These are phyloP conservation scores for Dryobates pubescens DNA, from an alignment of 2,797 vertebrate species.

Conservation along the genomic window DNA sequence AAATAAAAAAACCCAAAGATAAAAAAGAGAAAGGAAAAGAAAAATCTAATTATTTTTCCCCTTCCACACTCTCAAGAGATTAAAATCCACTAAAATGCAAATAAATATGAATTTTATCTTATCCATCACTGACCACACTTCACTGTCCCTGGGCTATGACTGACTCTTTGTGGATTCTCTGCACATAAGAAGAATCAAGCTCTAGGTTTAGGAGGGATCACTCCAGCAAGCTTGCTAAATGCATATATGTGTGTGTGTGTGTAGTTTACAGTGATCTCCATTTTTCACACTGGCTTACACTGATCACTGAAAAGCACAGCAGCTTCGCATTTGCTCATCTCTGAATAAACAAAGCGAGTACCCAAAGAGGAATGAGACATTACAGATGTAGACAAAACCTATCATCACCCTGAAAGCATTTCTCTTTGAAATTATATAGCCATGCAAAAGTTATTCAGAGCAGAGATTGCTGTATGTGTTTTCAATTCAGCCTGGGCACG, in stretches of 20 bases:
- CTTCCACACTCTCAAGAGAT: constrained; percentile 10
- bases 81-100: constrained; percentile 63
- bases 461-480: neutral
- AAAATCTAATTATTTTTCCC: neutral
- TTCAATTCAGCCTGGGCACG: constrained; percentile 3
- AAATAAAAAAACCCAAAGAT: no score
- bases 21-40: no score
- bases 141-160: constrained; percentile 8
- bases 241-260: neutral
- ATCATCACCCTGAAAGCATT: constrained; percentile 46
- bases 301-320: constrained; percentile 29
- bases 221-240: constrained; percentile 1
- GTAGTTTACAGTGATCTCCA: neutral
- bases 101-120: constrained; percentile 61
- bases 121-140: constrained; percentile 45
- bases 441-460: constrained; percentile 8
- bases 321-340: constrained; percentile 44
- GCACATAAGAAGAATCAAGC: neutral
- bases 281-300: constrained; percentile 33
- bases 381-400: constrained; percentile 58
- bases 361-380: constrained; percentile 49
- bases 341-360: constrained; percentile 21
- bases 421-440: constrained; percentile 39
- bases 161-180: constrained; percentile 31
- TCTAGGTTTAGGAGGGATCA: constrained; percentile 36